Percentiles rank a stretch among this genome's conserved stretches.
Evolutionary conservation across 2,113 vertebrate species (phyloP).

Genomic region (Sula dactylatra): DNA sequence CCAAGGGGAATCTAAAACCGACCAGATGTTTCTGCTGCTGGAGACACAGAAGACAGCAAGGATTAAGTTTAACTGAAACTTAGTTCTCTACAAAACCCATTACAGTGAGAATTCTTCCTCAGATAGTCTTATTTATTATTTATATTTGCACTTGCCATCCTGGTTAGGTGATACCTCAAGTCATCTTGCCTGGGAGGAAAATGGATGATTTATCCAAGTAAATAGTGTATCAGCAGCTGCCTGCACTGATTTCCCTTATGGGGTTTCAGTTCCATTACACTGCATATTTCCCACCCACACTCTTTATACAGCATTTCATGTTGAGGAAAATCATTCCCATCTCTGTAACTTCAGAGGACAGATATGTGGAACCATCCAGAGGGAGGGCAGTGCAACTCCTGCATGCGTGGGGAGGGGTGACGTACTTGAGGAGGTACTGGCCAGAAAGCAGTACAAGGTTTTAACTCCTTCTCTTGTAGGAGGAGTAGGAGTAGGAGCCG

Average conservation of each 20-base stretch:
- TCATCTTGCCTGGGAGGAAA: conserved; percentile 52
- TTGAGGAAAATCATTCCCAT: conserved; percentile 49
- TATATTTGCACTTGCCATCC: conserved; percentile 67
- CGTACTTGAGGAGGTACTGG: neutral
- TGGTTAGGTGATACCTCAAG: conserved; percentile 65
- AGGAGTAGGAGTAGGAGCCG: neutral
- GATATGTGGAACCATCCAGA: conserved; percentile 26
- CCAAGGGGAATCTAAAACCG: conserved; percentile 83
- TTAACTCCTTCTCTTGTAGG: conserved; percentile 37
- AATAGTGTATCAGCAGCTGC: conserved; percentile 57
- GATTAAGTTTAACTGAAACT: conserved; percentile 80
- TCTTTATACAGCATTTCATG: conserved; percentile 43
- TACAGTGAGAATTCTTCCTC: conserved; percentile 65
- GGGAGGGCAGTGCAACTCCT: conserved; percentile 4
- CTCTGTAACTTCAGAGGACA: conserved; percentile 35
- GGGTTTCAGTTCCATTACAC: conserved; percentile 58
- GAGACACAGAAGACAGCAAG: conserved; percentile 72
- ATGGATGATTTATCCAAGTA: conserved; percentile 72
- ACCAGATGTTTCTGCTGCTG: conserved; percentile 84
- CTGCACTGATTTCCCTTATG: conserved; percentile 51
- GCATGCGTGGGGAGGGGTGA: neutral
- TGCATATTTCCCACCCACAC: conserved; percentile 37
- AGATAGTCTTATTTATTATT: conserved; percentile 68
- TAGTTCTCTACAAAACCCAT: conserved; percentile 58
- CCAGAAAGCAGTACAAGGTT: neutral